Base-by-base conservation (phyloP, 2,888 invertebrate species). In the Malachius bipustulatus region DNA sequence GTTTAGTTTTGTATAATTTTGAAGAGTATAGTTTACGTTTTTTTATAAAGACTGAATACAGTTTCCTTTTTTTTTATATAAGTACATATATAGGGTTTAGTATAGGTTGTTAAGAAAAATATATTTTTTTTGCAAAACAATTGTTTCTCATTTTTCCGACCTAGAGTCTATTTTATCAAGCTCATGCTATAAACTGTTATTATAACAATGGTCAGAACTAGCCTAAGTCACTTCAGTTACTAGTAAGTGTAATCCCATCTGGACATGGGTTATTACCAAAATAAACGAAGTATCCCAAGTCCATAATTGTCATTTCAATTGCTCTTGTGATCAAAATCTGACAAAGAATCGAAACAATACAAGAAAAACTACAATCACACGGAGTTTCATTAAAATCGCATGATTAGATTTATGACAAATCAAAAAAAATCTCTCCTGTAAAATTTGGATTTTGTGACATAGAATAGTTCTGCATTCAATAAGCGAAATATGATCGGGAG, bases 371-470 rank as follows among this genome's bases (percentile, higher is more conserved):
- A 28, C n/a, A n/a, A n/a, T n/a, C n/a, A n/a, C n/a, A n/a, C n/a
- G n/a, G n/a, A n/a, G n/a, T n/a, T n/a, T n/a, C 13, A 28, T 28
- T 13, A 28, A 28, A 6, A 12, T 28, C 28, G 2, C 13, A 13
- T 28, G 28, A 11, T 13, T 28, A 28, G 12, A 12, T 28, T 28
- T 13, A 13, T 12, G 13, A 13, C 13, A 12, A 28, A 12, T 12
- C 28, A 28, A 13, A 28, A 28, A 28, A 28, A 28, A 28, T 13
- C 28, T 28, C 28, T 13, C 13, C 28, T n/a, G n/a, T n/a, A n/a
- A n/a, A n/a, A n/a, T n/a, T n/a, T n/a, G n/a, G n/a, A n/a, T n/a
- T n/a, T 3, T 28, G 28, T 28, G 28, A 28, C 28, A 12, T 28
- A 2, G 28, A 13, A 28, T 28, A 28, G 28, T 8, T 28, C 28